Evolutionary conservation across 2,797 vertebrate species (phyloP).

Genomic region (Synaphobranchus kaupii): DNA sequence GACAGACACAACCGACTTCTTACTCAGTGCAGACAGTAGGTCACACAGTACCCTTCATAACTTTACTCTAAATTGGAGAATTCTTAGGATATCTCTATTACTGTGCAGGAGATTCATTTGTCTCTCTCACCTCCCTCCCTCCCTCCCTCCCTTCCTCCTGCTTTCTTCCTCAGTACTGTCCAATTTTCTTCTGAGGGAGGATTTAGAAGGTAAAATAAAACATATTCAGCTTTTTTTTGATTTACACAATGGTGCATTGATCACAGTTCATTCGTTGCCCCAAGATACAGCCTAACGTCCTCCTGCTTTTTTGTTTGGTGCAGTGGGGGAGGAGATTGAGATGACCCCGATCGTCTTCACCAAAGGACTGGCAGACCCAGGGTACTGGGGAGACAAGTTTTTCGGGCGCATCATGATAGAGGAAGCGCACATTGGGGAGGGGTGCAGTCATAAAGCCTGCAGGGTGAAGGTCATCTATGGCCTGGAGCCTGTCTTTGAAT

Average conservation of each 20-base stretch:
- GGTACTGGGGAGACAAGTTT: slow-evolving; percentile 88
- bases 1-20: slow-evolving; percentile 81
- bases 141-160: not conserved
- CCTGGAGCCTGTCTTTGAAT: slow-evolving; percentile 91
- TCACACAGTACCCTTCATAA: not conserved
- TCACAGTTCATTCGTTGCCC: not conserved
- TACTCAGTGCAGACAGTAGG: slow-evolving; percentile 84
- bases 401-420: slow-evolving; percentile 88
- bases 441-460: slow-evolving; percentile 81
- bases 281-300: not conserved
- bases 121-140: slow-evolving; percentile 21
- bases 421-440: slow-evolving; percentile 70
- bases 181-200: slow-evolving; percentile 80
- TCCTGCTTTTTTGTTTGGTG: slow-evolving; percentile 18
- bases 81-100: not conserved
- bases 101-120: not conserved
- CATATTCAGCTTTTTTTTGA: not conserved
- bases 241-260: not conserved
- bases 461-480: slow-evolving; percentile 91
- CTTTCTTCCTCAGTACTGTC: slow-evolving; percentile 74
- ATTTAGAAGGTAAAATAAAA: slow-evolving; percentile 81
- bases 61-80: not conserved
- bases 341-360: slow-evolving; percentile 91
- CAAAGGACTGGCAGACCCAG: slow-evolving; percentile 88
- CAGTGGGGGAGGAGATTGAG: slow-evolving; percentile 96